Evolutionary conservation across 1,140 invertebrate species (phyloP).

Genomic region (Varroa destructor): DNA sequence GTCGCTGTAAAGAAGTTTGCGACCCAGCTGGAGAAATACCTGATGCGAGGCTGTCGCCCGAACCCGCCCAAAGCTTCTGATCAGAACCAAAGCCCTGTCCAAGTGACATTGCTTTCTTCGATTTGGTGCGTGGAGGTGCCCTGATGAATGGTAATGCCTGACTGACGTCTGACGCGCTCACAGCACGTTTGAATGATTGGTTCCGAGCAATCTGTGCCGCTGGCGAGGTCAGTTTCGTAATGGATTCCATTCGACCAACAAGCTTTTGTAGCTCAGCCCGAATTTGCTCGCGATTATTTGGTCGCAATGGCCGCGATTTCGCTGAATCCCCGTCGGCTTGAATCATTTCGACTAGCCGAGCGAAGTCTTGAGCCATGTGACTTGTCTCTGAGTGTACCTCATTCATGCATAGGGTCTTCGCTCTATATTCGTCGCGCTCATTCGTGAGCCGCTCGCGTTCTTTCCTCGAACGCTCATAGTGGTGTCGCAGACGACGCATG

Average conservation of each 20-base stretch:
- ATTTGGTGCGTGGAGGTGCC: slow-evolving; percentile 14
- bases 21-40: slow-evolving; percentile 1
- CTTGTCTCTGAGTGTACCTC: slow-evolving; percentile 18
- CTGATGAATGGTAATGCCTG: slow-evolving; percentile 17
- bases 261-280: slow-evolving; percentile 5
- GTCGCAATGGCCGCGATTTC: slow-evolving; percentile 7
- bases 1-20: slow-evolving; percentile 8
- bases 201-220: slow-evolving; percentile 20
- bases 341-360: slow-evolving; percentile 5
- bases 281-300: slow-evolving; percentile 5
- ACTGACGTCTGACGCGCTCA: slow-evolving; percentile 18
- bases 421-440: slow-evolving; percentile 43
- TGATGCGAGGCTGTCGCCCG: slow-evolving; percentile 10
- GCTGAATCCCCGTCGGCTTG: slow-evolving; percentile 15
- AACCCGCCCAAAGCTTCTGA: slow-evolving; percentile 23
- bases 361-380: slow-evolving; percentile 19
- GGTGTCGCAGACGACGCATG: slow-evolving; percentile 76
- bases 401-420: slow-evolving; percentile 11
- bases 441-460: slow-evolving; percentile 71
- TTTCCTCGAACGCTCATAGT: slow-evolving; percentile 70
- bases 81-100: slow-evolving; percentile 25
- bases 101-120: slow-evolving; percentile 18
- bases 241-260: slow-evolving; percentile 14
- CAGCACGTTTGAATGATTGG: slow-evolving; percentile 17
- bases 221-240: slow-evolving; percentile 9